These are phyloP conservation scores for Pecten maximus DNA, from an alignment of 2,888 invertebrate species.

Conservation along the genomic window DNA sequence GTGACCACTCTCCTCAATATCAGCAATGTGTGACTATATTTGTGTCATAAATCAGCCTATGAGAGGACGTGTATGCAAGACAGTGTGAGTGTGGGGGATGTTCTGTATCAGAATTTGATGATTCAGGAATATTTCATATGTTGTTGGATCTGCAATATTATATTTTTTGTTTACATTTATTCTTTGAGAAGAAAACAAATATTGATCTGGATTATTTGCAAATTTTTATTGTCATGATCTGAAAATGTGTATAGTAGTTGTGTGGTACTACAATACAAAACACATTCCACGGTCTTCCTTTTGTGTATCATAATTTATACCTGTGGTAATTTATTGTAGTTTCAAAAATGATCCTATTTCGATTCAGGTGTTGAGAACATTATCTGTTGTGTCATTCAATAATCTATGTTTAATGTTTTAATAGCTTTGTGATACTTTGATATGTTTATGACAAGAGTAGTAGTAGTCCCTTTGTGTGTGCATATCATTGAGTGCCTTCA, in stretches of 20 bases:
- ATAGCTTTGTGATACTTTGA: constrained; percentile 26
- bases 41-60: not conserved
- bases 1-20: not conserved
- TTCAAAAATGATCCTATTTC: not conserved
- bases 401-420: not conserved
- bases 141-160: not conserved
- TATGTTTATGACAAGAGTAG: not conserved
- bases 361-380: not conserved
- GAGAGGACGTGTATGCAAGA: not conserved
- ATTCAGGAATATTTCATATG: not conserved
- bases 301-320: not conserved
- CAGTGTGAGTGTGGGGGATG: too few species aligned
- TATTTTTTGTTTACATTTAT: not conserved
- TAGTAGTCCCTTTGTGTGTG: not conserved
- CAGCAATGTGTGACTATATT: not conserved
- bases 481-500: constrained; percentile 15
- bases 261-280: too few species aligned
- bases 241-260: not conserved
- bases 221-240: not conserved
- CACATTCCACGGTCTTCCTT: not conserved
- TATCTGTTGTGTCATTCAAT: not conserved
- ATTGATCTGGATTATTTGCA: not conserved
- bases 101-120: not conserved
- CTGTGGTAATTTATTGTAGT: not conserved
- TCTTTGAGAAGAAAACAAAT: not conserved